Conservation (phyloP, 2,113 vertebrate species). For the Falcunculus frontatus region DNA sequence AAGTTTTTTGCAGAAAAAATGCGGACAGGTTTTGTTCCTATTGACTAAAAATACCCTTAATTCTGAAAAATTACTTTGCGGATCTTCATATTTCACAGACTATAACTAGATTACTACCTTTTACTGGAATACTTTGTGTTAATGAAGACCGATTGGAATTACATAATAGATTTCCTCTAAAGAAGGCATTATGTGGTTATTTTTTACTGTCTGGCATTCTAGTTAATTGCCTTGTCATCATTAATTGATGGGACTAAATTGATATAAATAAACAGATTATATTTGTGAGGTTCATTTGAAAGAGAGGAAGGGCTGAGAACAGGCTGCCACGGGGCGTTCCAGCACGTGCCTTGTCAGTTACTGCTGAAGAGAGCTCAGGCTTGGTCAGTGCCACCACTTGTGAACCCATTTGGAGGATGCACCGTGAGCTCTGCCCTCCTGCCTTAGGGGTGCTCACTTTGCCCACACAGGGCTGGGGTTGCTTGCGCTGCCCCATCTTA, state of each 20-base stretch:
- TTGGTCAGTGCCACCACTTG: background rate
- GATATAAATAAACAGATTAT: constrained; percentile 60
- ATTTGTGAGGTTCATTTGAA: constrained; percentile 3
- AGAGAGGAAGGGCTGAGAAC: background rate
- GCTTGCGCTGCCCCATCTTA: rapidly evolving
- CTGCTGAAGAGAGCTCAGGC: background rate
- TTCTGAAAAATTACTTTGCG: constrained; percentile 22
- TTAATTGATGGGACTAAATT: constrained; percentile 58
- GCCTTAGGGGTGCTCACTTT: rapidly evolving
- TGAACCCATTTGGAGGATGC: background rate
- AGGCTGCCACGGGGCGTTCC: background rate
- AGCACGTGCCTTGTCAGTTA: rapidly evolving
- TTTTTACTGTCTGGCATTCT: constrained; percentile 58
- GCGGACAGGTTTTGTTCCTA: background rate
- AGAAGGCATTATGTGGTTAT: constrained; percentile 52
- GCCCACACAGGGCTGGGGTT: rapidly evolving
- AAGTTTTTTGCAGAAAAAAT: background rate
- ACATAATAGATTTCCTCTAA: constrained; percentile 57
- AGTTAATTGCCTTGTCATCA: constrained; percentile 67
- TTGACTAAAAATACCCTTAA: constrained; percentile 30
- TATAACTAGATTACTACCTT: constrained; percentile 59
- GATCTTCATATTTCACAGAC: constrained; percentile 37
- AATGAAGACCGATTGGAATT: constrained; percentile 61
- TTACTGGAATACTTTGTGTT: constrained; percentile 57
- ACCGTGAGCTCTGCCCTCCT: background rate